Base-by-base conservation (phyloP, 2,888 invertebrate species). In the Acanthosepion esculentum region DNA sequence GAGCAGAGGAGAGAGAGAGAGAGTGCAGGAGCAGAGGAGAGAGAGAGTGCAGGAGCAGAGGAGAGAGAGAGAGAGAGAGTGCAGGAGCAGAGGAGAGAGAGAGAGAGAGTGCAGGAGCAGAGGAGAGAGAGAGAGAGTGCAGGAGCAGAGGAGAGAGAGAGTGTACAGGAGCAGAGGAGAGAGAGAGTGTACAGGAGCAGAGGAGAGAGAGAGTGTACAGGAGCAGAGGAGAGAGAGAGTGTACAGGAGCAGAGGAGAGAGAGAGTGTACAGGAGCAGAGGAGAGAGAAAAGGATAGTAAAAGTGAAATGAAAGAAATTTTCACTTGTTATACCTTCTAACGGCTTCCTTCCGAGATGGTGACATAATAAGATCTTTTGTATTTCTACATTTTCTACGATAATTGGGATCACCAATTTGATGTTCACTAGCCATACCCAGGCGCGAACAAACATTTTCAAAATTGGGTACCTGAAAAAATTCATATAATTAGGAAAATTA, bases 291-390 rank as follows among this genome's bases (percentile, higher is more conserved):
- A 3, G 15, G 41, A 33, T 29, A 78, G 48, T 20, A 33, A 94
- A 20, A 33, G 91, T 7, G 91, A 91, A 41, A 41, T 2, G 41
- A 41, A 41, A 41, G 0, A 41, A 1, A 3, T 41, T 41, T 41
- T 33, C 29, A 20, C 20, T n/a, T n/a, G 10, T 92, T 29, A 6
- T 48, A 93, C 93, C 93, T 93, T 93, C 53, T 93, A 53, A 93
- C 48, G 2, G 93, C 93, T 29, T 93, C 96, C 94, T 96, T 96
- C 18, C 96, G 95, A 10, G 96, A 96, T 4, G 97, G 97, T 15
- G 97, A 97, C 64, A 97, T 96, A 91, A 97, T 97, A 12, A 97
- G 96, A 94, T 97, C 96, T 94, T 97, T 96, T 33, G 96, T 96
- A 94, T 96, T 97, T 55, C 96, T 96, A 94, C 96, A 96, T 92